Evolutionary conservation across 2,888 invertebrate species (phyloP).

Genomic region (Chrysolina americana): DNA sequence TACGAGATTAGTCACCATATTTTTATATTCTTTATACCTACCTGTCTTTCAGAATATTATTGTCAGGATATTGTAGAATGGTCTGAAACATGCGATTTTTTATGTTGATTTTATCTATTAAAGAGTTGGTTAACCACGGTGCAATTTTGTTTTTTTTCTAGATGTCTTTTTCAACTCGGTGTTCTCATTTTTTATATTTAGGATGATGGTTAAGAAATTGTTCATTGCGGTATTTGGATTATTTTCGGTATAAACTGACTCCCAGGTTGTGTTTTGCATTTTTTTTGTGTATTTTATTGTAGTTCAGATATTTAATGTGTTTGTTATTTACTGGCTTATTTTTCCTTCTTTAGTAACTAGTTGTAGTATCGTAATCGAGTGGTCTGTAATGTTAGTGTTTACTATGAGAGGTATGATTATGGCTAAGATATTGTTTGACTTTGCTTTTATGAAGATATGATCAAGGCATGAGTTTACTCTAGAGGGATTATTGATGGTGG

Average conservation of each 20-base stretch:
- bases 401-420: too few relatives aligned
- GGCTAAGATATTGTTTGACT: too few relatives aligned
- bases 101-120: not conserved
- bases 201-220: not conserved
- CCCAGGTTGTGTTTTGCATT: too few relatives aligned
- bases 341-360: too few relatives aligned
- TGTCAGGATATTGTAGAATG: not conserved
- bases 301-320: too few relatives aligned
- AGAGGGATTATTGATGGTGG: too few relatives aligned
- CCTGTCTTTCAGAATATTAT: not conserved
- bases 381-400: too few relatives aligned
- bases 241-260: slow-evolving; percentile 4
- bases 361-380: too few relatives aligned
- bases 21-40: not conserved
- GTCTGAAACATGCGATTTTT: slow-evolving; percentile 7
- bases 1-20: slow-evolving; percentile 10
- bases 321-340: too few relatives aligned
- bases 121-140: not conserved
- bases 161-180: not conserved
- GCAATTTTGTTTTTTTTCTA: not conserved
- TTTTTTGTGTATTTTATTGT: too few relatives aligned
- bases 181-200: slow-evolving; percentile 3
- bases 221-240: slow-evolving; percentile 4
- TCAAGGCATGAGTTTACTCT: too few relatives aligned
- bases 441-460: too few relatives aligned